Evolutionary conservation across 2,797 vertebrate genomes (phyloP).

Genomic region (Fistularia tabacaria): DNA sequence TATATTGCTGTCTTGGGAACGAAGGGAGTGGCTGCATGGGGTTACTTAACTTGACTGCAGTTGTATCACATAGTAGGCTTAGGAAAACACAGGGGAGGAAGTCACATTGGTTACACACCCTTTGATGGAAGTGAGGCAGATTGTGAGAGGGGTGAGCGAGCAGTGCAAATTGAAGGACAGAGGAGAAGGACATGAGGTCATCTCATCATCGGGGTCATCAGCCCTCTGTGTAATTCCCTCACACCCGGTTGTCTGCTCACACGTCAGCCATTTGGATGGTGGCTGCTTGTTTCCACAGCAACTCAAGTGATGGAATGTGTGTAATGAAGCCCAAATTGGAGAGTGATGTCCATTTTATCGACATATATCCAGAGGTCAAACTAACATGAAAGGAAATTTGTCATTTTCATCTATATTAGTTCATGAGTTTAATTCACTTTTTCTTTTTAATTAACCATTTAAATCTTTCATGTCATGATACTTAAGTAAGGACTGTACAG

Average conservation of each 20-base stretch:
- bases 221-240: conserved; percentile 52
- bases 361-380: too few relatives aligned
- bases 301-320: too few relatives aligned
- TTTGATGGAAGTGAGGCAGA: conserved; percentile 36
- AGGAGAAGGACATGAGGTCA: conserved; percentile 35
- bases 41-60: conserved; percentile 47
- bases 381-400: too few relatives aligned
- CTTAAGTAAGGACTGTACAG: too few relatives aligned
- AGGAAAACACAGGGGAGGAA: conserved; percentile 43
- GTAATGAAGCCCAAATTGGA: too few relatives aligned
- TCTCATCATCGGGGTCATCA: conserved; percentile 37
- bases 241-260: conserved; percentile 19
- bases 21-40: conserved; percentile 13
- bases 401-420: too few relatives aligned
- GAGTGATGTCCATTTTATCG: too few relatives aligned
- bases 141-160: conserved; percentile 15
- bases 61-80: conserved; percentile 35
- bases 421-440: too few relatives aligned
- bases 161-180: conserved; percentile 33
- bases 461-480: too few relatives aligned
- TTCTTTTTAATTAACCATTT: too few relatives aligned
- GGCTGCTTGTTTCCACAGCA: too few relatives aligned
- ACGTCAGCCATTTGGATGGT: conserved; percentile 31
- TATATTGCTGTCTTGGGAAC: conserved; percentile 19
- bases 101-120: conserved; percentile 44